Base-by-base conservation (phyloP, 1,140 invertebrate species). In the Drosophila kepulauana region DNA sequence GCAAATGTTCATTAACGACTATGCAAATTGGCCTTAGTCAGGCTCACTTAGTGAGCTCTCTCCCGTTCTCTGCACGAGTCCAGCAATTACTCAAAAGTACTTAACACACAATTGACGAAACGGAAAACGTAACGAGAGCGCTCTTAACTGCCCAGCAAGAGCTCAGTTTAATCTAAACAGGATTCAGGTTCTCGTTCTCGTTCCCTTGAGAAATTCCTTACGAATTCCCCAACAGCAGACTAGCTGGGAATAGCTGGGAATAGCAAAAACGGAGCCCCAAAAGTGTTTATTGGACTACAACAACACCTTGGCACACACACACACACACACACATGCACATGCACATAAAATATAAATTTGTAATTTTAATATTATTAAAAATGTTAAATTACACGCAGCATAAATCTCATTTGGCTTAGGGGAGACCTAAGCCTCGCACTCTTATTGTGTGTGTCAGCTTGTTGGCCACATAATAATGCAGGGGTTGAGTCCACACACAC, bases 351-450 rank as follows among this genome's bases (percentile, higher is more conserved):
- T 80, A 78, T 88, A 88, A 84, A 85, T 87, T 87, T 89, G 85
- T 81, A 88, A 89, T 88, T 85, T 88, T 85, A 86, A 87, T 87
- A 89, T 78, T 88, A 84, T 88, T 89, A 86, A 90, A 89, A 86
- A 90, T 88, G 68, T 81, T 81, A 85, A 89, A 90, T 85, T 89
- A 62, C 76, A 78, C 56, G 81, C 75, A 79, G 85, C 81, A 90
- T 89, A 90, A 89, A 89, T 89, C 78, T 85, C 71, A 85, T 81
- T 85, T 80, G 57, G 30, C n/a, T 59, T 46, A 13, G 13, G 56
- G 33, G 62, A 20, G 35, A 43, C 33, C 7, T 25, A 28, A 48
- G 56, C 54, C 33, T 33, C 30, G 5, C 30, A 6, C 30, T 33
- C 30, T 38, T 10, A 11, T 7, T 38, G 35, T 38, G 1, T 63